phyloP scores from a whole-genome alignment of 2,113 vertebrate species.

The Nanorana parkeri region DNA sequence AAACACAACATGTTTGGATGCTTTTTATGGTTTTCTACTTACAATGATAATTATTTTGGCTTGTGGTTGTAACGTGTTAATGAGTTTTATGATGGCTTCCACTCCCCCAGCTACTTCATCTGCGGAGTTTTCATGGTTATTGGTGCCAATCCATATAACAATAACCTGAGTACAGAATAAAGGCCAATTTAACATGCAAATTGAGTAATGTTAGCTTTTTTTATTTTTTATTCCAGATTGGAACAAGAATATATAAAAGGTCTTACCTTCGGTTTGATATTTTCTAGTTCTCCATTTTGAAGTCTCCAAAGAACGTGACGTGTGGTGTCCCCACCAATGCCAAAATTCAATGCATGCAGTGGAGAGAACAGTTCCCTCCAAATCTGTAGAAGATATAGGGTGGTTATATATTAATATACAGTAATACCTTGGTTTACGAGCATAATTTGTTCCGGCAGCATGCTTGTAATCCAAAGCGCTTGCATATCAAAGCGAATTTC shows the following conservation, averaged over 20 bases:
- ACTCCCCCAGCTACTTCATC: slow-evolving; percentile 94
- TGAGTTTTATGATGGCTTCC: slow-evolving; percentile 85
- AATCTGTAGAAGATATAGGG: slow-evolving; percentile 74
- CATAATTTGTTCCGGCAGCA: too few relatives aligned
- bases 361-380: slow-evolving; percentile 97
- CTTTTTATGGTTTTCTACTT: slow-evolving; percentile 48
- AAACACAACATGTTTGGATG: too few relatives aligned
- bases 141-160: slow-evolving; percentile 97
- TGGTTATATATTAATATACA: too few relatives aligned
- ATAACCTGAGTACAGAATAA: slow-evolving; percentile 76
- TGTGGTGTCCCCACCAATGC: slow-evolving; percentile 93
- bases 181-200: too few relatives aligned
- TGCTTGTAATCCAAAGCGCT: too few relatives aligned
- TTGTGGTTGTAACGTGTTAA: slow-evolving; percentile 86
- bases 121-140: slow-evolving; percentile 91
- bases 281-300: slow-evolving; percentile 95
- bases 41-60: slow-evolving; percentile 94
- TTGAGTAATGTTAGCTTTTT: too few relatives aligned
- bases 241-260: background rate
- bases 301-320: slow-evolving; percentile 95
- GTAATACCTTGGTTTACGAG: too few relatives aligned
- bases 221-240: background rate
- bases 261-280: slow-evolving; percentile 92
- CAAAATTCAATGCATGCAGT: slow-evolving; percentile 95
- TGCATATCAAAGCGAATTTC: too few relatives aligned